A percentile compares a stretch with the other conserved stretches of the same genome.
Evolutionary conservation across 1,140 invertebrate genomes (phyloP).

Genomic region (Drosophila jambulina): DNA sequence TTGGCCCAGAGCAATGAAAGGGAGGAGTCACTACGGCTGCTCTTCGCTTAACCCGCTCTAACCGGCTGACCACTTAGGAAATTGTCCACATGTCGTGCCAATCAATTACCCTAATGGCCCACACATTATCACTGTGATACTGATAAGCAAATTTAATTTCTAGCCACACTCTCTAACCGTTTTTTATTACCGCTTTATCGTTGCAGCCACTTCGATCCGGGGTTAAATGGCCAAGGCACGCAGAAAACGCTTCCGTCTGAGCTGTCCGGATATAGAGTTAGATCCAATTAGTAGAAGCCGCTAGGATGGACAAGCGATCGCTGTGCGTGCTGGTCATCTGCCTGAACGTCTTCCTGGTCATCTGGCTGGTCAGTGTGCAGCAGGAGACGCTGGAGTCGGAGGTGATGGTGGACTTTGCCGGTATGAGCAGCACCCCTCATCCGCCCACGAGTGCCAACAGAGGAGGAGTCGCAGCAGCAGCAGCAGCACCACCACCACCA

Average conservation of each 20-base stretch:
- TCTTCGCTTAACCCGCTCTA: conserved; percentile 9
- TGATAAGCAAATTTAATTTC: conserved; percentile 16
- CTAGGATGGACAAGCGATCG: conserved; percentile 79
- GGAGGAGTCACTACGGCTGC: neutral
- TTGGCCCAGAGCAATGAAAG: neutral
- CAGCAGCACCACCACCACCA: neutral
- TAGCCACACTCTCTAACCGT: neutral
- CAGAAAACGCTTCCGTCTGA: conserved; percentile 73
- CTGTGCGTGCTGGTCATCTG: conserved; percentile 76
- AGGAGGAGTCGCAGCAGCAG: conserved; percentile 18
- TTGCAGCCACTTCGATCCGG: conserved; percentile 50
- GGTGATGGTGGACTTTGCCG: conserved; percentile 1
- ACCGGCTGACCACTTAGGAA: conserved; percentile 31
- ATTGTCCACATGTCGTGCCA: conserved; percentile 19
- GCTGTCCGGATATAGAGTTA: conserved; percentile 44
- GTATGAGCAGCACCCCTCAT: conserved; percentile 10
- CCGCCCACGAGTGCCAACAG: conserved; percentile 52
- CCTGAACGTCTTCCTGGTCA: conserved; percentile 70
- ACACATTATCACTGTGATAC: conserved; percentile 24
- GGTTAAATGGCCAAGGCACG: conserved; percentile 75
- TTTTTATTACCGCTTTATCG: neutral
- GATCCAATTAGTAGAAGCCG: conserved; percentile 30
- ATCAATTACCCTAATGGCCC: conserved; percentile 43
- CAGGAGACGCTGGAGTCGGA: conserved; percentile 50
- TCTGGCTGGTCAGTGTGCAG: conserved; percentile 78